These are phyloP conservation scores for Synchiropus splendidus DNA, from an alignment of 2,113 vertebrate genomes.

Conservation along the genomic window DNA sequence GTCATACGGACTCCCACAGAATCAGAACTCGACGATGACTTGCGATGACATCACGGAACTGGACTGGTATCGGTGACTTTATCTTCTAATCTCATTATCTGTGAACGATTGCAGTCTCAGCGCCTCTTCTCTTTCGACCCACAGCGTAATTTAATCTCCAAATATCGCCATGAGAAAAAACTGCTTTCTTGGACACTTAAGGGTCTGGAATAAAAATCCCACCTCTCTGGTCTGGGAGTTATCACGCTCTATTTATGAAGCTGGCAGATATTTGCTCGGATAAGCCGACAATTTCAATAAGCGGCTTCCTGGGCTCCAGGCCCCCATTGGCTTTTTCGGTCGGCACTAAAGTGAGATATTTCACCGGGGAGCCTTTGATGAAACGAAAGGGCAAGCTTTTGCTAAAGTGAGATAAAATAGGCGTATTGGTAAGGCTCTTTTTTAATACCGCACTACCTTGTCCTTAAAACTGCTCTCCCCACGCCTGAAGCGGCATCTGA, in stretches of 20 bases:
- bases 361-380: conserved; percentile 46
- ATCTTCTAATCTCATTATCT: no score
- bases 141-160: conserved; percentile 43
- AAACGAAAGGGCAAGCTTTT: conserved; percentile 43
- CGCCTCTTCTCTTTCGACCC: background rate
- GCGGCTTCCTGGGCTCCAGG: conserved; percentile 43
- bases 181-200: conserved; percentile 30
- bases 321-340: conserved; percentile 36
- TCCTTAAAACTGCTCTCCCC: conserved; percentile 35
- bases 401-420: conserved; percentile 55
- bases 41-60: no score
- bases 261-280: conserved; percentile 52
- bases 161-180: conserved; percentile 52
- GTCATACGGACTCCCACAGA: no score
- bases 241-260: conserved; percentile 58
- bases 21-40: no score
- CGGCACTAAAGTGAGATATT: conserved; percentile 43
- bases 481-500: conserved; percentile 13
- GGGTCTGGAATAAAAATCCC: conserved; percentile 32
- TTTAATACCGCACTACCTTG: conserved; percentile 9
- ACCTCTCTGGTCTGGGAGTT: conserved; percentile 53
- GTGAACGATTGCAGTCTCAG: no score
- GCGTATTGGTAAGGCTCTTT: conserved; percentile 16
- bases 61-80: no score
- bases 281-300: conserved; percentile 66